Percentiles rank a stretch among this genome's conserved stretches.
Conservation (phyloP, 2,113 vertebrate species). For the Morone saxatilis region DNA sequence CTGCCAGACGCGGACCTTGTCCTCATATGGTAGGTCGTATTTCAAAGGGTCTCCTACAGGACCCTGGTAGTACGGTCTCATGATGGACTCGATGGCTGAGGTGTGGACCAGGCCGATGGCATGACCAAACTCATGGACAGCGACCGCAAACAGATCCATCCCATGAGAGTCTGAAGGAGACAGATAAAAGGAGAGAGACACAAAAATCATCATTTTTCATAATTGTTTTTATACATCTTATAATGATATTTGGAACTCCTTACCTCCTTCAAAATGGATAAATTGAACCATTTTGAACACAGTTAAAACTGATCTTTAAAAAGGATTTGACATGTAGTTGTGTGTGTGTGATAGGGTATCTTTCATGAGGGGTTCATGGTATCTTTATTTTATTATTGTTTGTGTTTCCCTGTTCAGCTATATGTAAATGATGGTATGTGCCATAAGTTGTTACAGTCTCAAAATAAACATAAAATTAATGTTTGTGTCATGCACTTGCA, state of each 20-base stretch:
- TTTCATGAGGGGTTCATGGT: neutral
- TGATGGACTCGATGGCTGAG: slow-evolving; percentile 92
- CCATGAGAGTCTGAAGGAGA: slow-evolving; percentile 86
- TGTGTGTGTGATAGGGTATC: neutral
- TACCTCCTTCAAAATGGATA: neutral
- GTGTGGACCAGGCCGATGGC: slow-evolving; percentile 95
- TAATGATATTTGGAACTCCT: neutral
- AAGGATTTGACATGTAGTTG: neutral
- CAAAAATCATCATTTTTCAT: neutral
- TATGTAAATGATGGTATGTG: neutral
- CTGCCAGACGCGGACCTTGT: slow-evolving; percentile 96
- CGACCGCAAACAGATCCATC: slow-evolving; percentile 96
- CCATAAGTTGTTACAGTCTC: neutral
- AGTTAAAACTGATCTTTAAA: neutral
- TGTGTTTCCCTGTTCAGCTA: neutral
- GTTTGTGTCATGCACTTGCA: neutral
- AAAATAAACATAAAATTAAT: neutral
- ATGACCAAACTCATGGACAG: slow-evolving; percentile 97
- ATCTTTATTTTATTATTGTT: neutral
- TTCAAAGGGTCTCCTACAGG: slow-evolving; percentile 95
- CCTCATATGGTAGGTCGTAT: slow-evolving; percentile 93
- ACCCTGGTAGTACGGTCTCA: slow-evolving; percentile 97
- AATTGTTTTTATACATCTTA: neutral
- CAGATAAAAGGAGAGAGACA: slow-evolving; percentile 14
- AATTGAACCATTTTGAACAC: neutral